Base-by-base conservation (phyloP, 2,888 invertebrate genomes). In the Boloria selene region DNA sequence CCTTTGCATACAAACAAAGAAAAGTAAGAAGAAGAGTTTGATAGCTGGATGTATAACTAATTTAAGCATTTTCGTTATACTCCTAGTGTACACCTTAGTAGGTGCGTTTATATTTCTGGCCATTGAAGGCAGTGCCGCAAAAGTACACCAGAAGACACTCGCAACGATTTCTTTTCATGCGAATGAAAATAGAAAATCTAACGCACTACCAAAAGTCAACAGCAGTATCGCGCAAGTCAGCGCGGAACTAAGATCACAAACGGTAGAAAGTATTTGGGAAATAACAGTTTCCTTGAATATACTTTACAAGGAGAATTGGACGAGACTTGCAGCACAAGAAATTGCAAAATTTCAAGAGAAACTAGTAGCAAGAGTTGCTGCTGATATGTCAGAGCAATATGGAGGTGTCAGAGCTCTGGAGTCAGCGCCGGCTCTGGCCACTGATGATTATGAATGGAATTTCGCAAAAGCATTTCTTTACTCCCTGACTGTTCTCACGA, bases 191-290 rank as follows among this genome's bases (percentile, higher is more conserved):
- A 84, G 84, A 42, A 92, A 92, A 74, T 73, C 82, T 5, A 76
- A 85, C 17, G 80, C 87, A 10, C 64, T 83, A 7, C 77, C 86
- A 31, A 91, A 90, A 75, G 71, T 88, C 18, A 88, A 88, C 69
- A 84, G 83, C 3, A 86, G 83, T 61, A 88, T 88, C 72, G 83
- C 86, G 6, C 91, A 90, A 70, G 90, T 89, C 0, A 91, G 88
- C 72, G 86, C 88, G 4, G 92, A 92, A 70, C 73, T 92, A 56
- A 79, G 93, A 68, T 88, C 92, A 0, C 91, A 91, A 77, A 96
- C 97, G 10, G 97, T 97, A n/a, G 96, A 97, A 86, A 97, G 96
- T 79, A 96, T 98, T 79, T 98, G 98, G 98, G 96, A 97, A 84
- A 96, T 97, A 62, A 98, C 98, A 1, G 96, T 96, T 68, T 95